Base-by-base conservation (phyloP, 2,888 invertebrate species). In the Nemotelus pantherinus region DNA sequence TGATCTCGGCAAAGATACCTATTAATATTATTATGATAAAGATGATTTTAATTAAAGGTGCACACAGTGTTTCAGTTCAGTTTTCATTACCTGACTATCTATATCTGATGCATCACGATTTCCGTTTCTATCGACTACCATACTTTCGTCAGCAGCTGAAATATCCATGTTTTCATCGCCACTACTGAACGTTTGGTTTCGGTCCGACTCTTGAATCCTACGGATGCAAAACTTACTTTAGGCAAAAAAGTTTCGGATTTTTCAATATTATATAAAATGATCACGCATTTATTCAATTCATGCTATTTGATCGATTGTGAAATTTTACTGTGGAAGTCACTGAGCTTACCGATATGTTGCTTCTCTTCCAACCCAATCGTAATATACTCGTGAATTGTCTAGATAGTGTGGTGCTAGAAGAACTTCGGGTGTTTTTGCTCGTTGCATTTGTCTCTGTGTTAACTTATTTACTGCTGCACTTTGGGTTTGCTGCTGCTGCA, bases 1-100 rank as follows among this genome's bases (percentile, higher is more conserved):
- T 47, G 94, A 95, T 43, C 95, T 90, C 0, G 95, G 95, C 76
- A 95, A 87, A 2, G 95, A 95, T 81, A 95, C 90, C 90, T 95
- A 91, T 82, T 79, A n/a, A n/a, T n/a, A 79, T 39, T 53, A 74
- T 64, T n/a, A 45, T 75, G 68, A 43, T 77, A 45, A 60, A 25
- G 25, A 44, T 10, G 53, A 67, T 0, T 60, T 25, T 43, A 63
- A 43, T 9, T 70, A 43, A 41, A 9, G 44, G 39, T 5, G 50
- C 44, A 25, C 25, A 45, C 9, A 58, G 41, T 67, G 50, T n/a
- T 41, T 6, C 41, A 25, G 25, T 25, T 25, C 25, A 25, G 25
- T 53, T 68, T 68, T 43, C 5, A 39, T 10, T 82, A 94, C 91
- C 89, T 95, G 94, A 85, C 92, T 92, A 84, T 94, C 94, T 81